Evolutionary conservation across 1,140 invertebrate genomes (phyloP), one percentile per base, ranked within the genome.

Genomic region (Zaprionus ghesquierei): DNA sequence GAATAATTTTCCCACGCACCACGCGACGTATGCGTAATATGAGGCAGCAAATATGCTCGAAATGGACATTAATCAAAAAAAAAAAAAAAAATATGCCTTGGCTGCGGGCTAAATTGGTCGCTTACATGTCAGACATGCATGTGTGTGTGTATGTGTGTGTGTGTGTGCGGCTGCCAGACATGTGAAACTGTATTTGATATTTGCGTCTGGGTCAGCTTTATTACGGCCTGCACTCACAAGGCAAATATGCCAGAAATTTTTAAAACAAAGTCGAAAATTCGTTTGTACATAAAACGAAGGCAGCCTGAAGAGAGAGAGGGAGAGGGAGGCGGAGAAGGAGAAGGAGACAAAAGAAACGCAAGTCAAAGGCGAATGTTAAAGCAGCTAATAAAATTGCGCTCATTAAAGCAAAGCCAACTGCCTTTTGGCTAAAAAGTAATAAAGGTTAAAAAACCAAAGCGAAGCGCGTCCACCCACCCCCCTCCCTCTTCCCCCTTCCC

Each of bases 361-460:
- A 35, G 46, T 13, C 20, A 77, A 62, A 63, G 61, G 54, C 54
- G 64, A 70, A 80, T 73, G 66, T 70, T 79, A 87, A 81, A 76
- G 71, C 78, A 73, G 70, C 71, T 86, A 86, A 86, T 86, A 87
- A 87, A 86, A 87, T 81, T 79, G 70, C 38, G 69, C 82, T 87
- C 82, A 87, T 87, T 87, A 87, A 87, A 89, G 81, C 75, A 81
- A 78, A 87, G 75, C 75, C 82, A 79, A 81, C 69, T 71, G 82
- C 82, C 82, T 79, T 46, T 73, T 53, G 75, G 79, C 79, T 72
- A 73, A 73, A 79, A 73, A 58, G 72, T 68, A 79, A 86, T 86
- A 87, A 82, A 86, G 82, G 82, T 86, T 87, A 87, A 87, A 80
- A 75, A 46, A 65, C 50, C 65, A 65, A 80, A 75, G 63, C 69